Evolutionary conservation across 1,140 invertebrate genomes (phyloP), one percentile per base, ranked within the genome.

Genomic region (Trichonephila clavipes): DNA sequence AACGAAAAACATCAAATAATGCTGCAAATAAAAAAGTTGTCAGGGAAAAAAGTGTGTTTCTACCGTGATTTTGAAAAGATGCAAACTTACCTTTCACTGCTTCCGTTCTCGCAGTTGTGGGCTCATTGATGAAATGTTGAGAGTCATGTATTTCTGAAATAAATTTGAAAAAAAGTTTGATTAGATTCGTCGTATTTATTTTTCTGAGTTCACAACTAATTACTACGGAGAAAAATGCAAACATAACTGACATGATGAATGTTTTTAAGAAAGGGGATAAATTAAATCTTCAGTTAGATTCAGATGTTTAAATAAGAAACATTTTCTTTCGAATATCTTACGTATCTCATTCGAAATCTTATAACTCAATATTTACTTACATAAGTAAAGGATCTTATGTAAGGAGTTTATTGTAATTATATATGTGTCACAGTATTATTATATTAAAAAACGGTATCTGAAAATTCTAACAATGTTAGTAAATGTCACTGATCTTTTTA

Each of bases 81-180:
- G 8, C 18, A 16, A 34, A 89, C 69, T 83, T 90, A 94, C 94
- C 94, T 64, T 94, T 94, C 19, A 94, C 64, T 69, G 89, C 90
- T 83, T 94, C 90, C 51, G 92, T 94, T 87, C 91, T 77, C 24
- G 93, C 93, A 28, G 94, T 94, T 21, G 94, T 94, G 18, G 94
- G 93, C 40, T 94, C 93, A 77, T 92, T 94, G 83, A 92, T 89
- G n/a, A 89, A 92, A 93, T 89, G 72, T 28, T 88, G 34, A 2
- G 93, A 90, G 61, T 94, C 86, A 40, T 94, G 93, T 51, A 94
- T 94, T 94, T 94, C 94, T 94, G 81, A 18, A 82, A 93, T 12
- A 88, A 88, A 90, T 90, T 58, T 66, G 34, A 40, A 66, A 21
- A 77, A 64, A 90, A 93, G 61, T 40, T 86, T 40, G 19, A 28